Base-by-base conservation (phyloP, 2,113 vertebrate species). In the Myotis lucifugus region DNA sequence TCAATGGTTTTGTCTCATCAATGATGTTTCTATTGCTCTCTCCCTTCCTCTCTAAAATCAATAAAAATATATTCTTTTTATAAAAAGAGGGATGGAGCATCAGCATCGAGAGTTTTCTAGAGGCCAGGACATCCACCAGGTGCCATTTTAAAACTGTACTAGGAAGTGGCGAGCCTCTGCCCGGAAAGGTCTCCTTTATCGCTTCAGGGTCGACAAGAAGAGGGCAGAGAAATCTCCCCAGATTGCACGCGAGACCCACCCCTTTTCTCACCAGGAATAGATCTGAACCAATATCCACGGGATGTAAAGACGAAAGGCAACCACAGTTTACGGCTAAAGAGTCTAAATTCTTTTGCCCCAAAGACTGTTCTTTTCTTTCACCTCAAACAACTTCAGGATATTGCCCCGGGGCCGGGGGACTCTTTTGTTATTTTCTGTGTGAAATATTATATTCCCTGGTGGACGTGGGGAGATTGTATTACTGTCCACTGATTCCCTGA, bases 341-440 rank as follows among this genome's bases (percentile, higher is more conserved):
- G 32, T 96, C 86, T 77, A 81, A 92, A 79, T 95, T 54, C 66
- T 94, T 95, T 93, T 88, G 64, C 93, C 86, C 96, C 42, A 82
- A 96, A 91, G 96, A 85, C 89, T 70, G 83, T 95, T 77, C 84
- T 97, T 97, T 97, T 91, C 93, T 95, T 95, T 97, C 96, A 97
- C 95, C 96, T 97, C 93, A 95, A 94, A 95, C 96, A 97, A 95
- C 95, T 97, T 95, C 92, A 95, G 95, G 96, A 97, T 98, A 97
- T 98, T 98, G 95, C 89, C 96, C 95, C 4, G 91, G 95, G 97
- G 94, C 97, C 34, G 0, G 95, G 96, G 96, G 96, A 96, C 86
- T 95, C 95, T 97, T 95, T 95, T 97, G 96, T 93, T 96, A 97
- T 97, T 94, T 96, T 97, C 95, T 95, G 84, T 97, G 94, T 97